Evolutionary conservation across 2,888 invertebrate species (phyloP).

Genomic region (Sinotaia quadrata): DNA sequence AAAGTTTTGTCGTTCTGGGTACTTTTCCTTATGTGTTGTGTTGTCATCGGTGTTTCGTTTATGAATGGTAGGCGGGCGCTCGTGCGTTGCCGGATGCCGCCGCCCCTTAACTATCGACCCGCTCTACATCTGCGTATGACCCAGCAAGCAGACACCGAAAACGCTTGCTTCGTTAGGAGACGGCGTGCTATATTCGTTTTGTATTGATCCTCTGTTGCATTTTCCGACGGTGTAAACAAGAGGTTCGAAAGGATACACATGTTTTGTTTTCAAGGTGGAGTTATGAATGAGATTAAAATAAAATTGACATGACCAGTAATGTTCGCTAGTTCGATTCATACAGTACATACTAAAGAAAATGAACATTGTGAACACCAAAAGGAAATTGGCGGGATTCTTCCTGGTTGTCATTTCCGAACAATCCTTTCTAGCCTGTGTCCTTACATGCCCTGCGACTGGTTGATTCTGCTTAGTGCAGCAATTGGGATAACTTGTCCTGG

Average conservation of each 20-base stretch:
- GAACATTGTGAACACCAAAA: not conserved
- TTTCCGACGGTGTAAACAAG: slow-evolving; percentile 36
- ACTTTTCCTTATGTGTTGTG: too few relatives aligned
- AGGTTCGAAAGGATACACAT: slow-evolving; percentile 24
- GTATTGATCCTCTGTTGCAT: slow-evolving; percentile 27
- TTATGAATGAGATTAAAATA: not conserved
- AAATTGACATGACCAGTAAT: too few relatives aligned
- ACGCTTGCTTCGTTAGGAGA: slow-evolving; percentile 24
- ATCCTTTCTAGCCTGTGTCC: slow-evolving; percentile 18
- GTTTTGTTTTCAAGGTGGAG: slow-evolving; percentile 3
- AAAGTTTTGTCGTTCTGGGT: too few relatives aligned
- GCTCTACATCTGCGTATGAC: slow-evolving; percentile 12
- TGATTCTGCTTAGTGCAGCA: slow-evolving; percentile 26
- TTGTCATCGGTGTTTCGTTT: slow-evolving; percentile 2
- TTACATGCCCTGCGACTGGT: slow-evolving; percentile 11
- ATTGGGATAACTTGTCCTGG: slow-evolving; percentile 25
- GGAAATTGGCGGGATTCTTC: slow-evolving; percentile 3
- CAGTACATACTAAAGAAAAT: not conserved
- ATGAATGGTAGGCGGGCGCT: slow-evolving; percentile 14
- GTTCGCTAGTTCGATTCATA: not conserved
- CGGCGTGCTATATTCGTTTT: slow-evolving; percentile 27
- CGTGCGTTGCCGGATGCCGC: slow-evolving; percentile 6
- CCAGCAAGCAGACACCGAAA: slow-evolving; percentile 21
- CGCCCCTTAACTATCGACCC: slow-evolving; percentile 10
- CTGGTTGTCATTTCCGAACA: slow-evolving; percentile 24